Conservation (phyloP, 1,140 invertebrate genomes). For the Musca vetustissima region DNA sequence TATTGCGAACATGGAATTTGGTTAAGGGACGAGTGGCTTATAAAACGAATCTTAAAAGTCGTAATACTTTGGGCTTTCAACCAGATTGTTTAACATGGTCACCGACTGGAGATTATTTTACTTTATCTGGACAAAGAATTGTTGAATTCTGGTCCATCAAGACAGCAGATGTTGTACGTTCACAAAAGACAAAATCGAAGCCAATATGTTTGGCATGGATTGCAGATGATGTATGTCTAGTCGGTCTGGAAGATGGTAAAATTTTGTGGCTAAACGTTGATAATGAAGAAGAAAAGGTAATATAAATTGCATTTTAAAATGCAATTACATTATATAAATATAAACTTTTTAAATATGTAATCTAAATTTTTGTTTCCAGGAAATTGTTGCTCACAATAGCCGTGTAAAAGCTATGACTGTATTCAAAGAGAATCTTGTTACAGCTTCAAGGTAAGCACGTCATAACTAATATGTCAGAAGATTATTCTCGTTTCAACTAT, state of each 20-base stretch:
- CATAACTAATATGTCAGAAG: too few species aligned
- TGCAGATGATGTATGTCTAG: slow-evolving; percentile 63
- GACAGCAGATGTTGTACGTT: slow-evolving; percentile 66
- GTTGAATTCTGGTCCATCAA: slow-evolving; percentile 78
- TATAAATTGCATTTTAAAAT: background rate
- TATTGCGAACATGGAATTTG: slow-evolving; percentile 90
- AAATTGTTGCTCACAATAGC: slow-evolving; percentile 62
- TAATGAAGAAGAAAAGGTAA: slow-evolving; percentile 37
- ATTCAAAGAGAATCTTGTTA: slow-evolving; percentile 52
- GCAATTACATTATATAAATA: too few species aligned
- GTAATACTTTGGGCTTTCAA: slow-evolving; percentile 60
- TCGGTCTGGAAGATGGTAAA: slow-evolving; percentile 73
- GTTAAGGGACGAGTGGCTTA: slow-evolving; percentile 83
- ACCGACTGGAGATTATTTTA: slow-evolving; percentile 71
- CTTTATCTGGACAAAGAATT: slow-evolving; percentile 67
- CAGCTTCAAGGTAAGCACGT: slow-evolving; percentile 37
- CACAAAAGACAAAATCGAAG: slow-evolving; percentile 63
- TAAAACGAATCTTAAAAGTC: slow-evolving; percentile 77
- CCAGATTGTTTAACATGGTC: slow-evolving; percentile 65
- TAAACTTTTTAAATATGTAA: background rate
- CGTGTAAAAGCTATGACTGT: slow-evolving; percentile 69
- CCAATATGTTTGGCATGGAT: slow-evolving; percentile 67
- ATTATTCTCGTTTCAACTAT: slow-evolving; percentile 1
- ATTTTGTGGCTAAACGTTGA: slow-evolving; percentile 65
- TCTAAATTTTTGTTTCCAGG: slow-evolving; percentile 4